Base-by-base conservation (phyloP, 2,797 vertebrate species). In the Karalla daura region DNA sequence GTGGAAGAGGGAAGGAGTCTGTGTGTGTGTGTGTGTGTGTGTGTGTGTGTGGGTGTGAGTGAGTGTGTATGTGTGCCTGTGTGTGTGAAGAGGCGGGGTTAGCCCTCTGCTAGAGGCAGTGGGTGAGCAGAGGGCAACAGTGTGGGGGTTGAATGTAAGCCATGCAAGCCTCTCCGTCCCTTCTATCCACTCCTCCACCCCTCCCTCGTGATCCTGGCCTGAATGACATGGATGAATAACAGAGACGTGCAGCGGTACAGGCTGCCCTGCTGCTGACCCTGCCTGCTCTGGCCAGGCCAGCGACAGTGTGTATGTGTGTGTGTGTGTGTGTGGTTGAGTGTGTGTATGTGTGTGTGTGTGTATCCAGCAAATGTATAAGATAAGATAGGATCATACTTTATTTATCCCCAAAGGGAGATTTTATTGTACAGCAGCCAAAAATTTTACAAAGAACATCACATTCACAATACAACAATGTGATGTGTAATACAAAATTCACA, bases 191-290 rank as follows among this genome's bases (percentile, higher is more conserved):
- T 66, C 23, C 74, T 74, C 61, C 75, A 56, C 74, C 80, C 84
- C 84, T 85, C 88, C 88, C 88, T 83, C 63, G 77, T 89, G 89
- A 89, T 88, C 80, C 74, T 68, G 81, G 82, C 87, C 87, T 82
- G 91, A 89, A 89, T 88, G 92, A 89, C 89, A 88, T 86, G 88
- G 87, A 91, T 88, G 90, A 90, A 90, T 90, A 91, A 89, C 85
- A 91, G 86, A 88, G 88, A 90, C 84, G 83, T 86, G 76, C 80
- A 85, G 88, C 35, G 11, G 84, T 86, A 89, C 87, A 86, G 81
- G 74, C 81, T 89, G 90, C 76, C 88, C 89, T 62, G 78, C 74
- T 25, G 49, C 74, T 92, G 90, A 92, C 90, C 90, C 89, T 78
- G 60, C 41, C 84, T 46, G 68, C 83, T 86, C 80, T 83, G 89